A percentile compares a stretch with the other conserved stretches of the same genome.
phyloP scores from a whole-genome alignment of 2,797 vertebrate species.

The Salarias fasciatus region DNA sequence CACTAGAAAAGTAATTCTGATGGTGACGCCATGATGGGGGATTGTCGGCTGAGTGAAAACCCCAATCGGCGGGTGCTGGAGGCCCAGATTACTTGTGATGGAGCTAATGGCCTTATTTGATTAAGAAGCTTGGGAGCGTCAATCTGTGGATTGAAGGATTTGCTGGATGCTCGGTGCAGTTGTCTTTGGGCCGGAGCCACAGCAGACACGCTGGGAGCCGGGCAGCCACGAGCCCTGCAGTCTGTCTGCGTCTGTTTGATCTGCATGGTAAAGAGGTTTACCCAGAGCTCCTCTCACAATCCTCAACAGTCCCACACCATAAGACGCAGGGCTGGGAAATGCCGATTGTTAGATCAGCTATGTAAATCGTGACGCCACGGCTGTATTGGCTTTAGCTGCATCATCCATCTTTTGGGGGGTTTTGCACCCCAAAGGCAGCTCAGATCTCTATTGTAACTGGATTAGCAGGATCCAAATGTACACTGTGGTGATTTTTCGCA shows the following conservation, averaged over 20 bases:
- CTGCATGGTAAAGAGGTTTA: slow-evolving; percentile 68
- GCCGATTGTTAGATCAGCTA: slow-evolving; percentile 63
- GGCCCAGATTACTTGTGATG: slow-evolving; percentile 35
- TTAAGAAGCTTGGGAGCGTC: slow-evolving; percentile 58
- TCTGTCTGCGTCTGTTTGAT: slow-evolving; percentile 64
- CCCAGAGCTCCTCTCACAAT: slow-evolving; percentile 50
- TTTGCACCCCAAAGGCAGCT: slow-evolving; percentile 49
- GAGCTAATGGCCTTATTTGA: slow-evolving; percentile 72
- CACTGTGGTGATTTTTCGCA: slow-evolving; percentile 38
- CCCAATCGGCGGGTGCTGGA: slow-evolving; percentile 17
- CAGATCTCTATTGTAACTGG: slow-evolving; percentile 49
- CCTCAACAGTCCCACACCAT: slow-evolving; percentile 40
- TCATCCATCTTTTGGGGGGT: slow-evolving; percentile 48
- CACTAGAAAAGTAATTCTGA: too few species aligned
- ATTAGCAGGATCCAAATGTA: slow-evolving; percentile 35
- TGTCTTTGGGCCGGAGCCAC: slow-evolving; percentile 68
- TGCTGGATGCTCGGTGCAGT: slow-evolving; percentile 47
- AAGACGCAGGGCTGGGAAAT: slow-evolving; percentile 31
- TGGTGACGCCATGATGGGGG: too few species aligned
- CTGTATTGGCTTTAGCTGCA: slow-evolving; percentile 17
- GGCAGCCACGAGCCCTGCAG: slow-evolving; percentile 34
- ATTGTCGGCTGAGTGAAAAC: slow-evolving; percentile 30
- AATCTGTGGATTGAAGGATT: slow-evolving; percentile 68
- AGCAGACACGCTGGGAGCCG: slow-evolving; percentile 29
- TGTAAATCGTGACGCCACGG: slow-evolving; percentile 45